These are phyloP conservation scores for Chaetorhynchus papuensis DNA, from an alignment of 2,113 vertebrate genomes.

Conservation along the genomic window DNA sequence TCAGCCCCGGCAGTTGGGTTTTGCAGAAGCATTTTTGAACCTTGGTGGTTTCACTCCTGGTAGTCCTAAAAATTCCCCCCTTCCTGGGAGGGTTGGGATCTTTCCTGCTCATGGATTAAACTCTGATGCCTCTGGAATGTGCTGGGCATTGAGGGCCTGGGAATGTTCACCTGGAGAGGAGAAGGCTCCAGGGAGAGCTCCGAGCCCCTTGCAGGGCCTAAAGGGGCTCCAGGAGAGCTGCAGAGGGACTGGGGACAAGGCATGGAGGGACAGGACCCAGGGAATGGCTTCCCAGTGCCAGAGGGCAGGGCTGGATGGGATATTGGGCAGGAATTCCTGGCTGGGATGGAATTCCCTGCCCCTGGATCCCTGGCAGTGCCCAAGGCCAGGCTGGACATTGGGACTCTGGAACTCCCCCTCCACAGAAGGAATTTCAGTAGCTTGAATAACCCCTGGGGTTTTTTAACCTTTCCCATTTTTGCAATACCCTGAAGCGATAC, in stretches of 20 bases:
- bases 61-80: not conserved
- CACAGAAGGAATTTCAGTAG: accelerated
- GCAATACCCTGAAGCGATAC: not conserved
- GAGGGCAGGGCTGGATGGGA: not conserved
- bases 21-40: not conserved
- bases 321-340: not conserved
- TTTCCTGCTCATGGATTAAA: not conserved
- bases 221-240: not conserved
- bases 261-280: not conserved
- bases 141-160: not conserved
- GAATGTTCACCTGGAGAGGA: not conserved
- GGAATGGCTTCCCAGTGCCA: not conserved
- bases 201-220: not conserved
- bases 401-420: not conserved
- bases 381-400: not conserved
- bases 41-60: not conserved
- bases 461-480: not conserved
- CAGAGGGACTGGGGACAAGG: not conserved
- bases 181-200: not conserved
- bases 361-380: not conserved
- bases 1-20: not conserved
- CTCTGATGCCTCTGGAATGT: not conserved
- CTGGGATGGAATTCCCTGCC: not conserved
- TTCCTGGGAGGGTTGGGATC: not conserved
- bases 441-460: not conserved